Conservation (phyloP, 2,113 vertebrate species). For the Solea senegalensis region DNA sequence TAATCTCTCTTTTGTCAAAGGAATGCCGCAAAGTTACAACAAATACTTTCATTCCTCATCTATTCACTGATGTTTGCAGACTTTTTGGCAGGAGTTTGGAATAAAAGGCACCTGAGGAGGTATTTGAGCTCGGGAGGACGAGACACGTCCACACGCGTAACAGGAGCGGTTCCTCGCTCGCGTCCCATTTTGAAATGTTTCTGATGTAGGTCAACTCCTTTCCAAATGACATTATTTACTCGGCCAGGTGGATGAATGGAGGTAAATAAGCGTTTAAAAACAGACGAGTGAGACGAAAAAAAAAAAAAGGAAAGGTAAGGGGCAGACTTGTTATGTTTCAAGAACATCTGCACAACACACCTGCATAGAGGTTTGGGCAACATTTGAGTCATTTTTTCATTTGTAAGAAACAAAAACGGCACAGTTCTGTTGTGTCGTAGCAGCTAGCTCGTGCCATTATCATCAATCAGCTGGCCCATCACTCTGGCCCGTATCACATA, state of each 20-base stretch:
- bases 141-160: conserved; percentile 36
- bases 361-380: too few species aligned
- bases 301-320: too few species aligned
- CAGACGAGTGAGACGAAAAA: too few species aligned
- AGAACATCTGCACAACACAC: too few species aligned
- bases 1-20: conserved; percentile 78
- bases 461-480: background rate
- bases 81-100: conserved; percentile 59
- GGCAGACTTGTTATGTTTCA: too few species aligned
- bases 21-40: conserved; percentile 71
- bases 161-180: conserved; percentile 25
- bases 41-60: conserved; percentile 72
- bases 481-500: conserved; percentile 8
- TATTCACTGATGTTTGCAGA: conserved; percentile 62
- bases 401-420: too few species aligned
- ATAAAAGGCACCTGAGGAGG: conserved; percentile 51
- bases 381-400: too few species aligned
- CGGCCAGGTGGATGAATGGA: background rate
- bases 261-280: background rate
- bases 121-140: conserved; percentile 71
- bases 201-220: conserved; percentile 49
- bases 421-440: background rate
- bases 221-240: conserved; percentile 10
- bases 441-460: background rate
- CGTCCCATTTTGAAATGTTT: conserved; percentile 27